phyloP scores from a whole-genome alignment of 2,797 vertebrate genomes.

The Eulemur albifrons region DNA sequence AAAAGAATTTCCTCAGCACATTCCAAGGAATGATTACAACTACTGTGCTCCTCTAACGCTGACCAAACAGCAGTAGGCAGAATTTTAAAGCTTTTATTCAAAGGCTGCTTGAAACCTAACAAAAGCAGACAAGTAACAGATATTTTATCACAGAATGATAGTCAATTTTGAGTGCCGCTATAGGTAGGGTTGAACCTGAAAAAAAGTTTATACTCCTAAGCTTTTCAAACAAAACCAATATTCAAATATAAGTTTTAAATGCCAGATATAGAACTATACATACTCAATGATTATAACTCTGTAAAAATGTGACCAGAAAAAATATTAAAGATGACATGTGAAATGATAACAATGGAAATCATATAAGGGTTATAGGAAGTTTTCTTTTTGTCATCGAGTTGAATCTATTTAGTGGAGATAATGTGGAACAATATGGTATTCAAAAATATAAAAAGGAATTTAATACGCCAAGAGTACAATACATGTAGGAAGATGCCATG shows the following conservation, averaged over 20 bases:
- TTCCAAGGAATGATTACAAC: background rate
- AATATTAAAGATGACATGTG: background rate
- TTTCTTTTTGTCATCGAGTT: background rate
- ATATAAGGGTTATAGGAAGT: background rate
- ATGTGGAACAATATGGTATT: background rate
- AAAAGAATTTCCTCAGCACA: background rate
- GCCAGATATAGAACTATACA: background rate
- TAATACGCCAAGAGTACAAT: background rate
- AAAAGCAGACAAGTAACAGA: background rate
- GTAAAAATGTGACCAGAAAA: conserved; percentile 15
- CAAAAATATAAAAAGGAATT: conserved; percentile 1
- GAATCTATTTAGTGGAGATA: background rate
- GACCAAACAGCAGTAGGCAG: background rate
- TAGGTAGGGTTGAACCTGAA: background rate
- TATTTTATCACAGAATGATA: background rate
- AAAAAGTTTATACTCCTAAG: background rate
- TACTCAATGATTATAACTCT: background rate
- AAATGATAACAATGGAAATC: background rate
- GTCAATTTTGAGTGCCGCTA: background rate
- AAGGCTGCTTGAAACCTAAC: background rate
- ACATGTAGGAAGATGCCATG: background rate
- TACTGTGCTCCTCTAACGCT: background rate
- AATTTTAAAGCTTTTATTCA: background rate
- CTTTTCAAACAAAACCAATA: background rate
- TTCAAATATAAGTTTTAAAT: background rate